Conservation (phyloP, 2,797 vertebrate species). For the Mareca strepera region DNA sequence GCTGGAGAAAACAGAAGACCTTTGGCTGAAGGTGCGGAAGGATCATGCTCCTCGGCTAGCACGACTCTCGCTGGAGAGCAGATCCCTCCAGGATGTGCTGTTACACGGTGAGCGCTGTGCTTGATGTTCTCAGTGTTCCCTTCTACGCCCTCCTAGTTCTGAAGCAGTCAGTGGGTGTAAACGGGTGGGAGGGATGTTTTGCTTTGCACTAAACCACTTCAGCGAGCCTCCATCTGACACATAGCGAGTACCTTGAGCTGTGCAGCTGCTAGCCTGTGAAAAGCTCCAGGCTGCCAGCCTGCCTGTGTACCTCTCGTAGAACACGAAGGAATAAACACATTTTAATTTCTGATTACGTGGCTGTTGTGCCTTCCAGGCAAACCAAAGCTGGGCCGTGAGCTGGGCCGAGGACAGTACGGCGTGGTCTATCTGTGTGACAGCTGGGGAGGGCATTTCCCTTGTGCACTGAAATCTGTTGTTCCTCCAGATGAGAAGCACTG, state of each 20-base stretch:
- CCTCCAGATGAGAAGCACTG: conserved; percentile 99
- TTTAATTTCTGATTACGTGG: not conserved
- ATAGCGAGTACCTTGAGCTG: too few species aligned
- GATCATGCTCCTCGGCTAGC: conserved; percentile 95
- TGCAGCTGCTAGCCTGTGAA: not conserved
- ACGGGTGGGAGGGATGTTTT: not conserved
- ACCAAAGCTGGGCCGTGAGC: conserved; percentile 92
- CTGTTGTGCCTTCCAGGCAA: conserved; percentile 82
- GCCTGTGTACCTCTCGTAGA: not conserved
- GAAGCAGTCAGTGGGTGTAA: not conserved
- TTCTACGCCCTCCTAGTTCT: not conserved
- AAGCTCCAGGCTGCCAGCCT: not conserved
- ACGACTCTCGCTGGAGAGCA: conserved; percentile 93
- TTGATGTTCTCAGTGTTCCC: not conserved
- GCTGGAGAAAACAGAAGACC: conserved; percentile 94
- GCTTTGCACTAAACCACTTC: not conserved
- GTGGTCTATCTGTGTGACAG: conserved; percentile 96
- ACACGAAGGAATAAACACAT: not conserved
- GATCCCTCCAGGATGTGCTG: conserved; percentile 92
- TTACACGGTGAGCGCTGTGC: conserved; percentile 84
- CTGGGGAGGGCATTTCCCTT: conserved; percentile 94
- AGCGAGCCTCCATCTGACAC: not conserved
- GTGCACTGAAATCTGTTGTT: conserved; percentile 95
- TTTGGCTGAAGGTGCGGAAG: conserved; percentile 96
- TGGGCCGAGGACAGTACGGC: conserved; percentile 96